Base-by-base conservation (phyloP, 2,797 vertebrate species). In the Protosalanx chinensis region DNA sequence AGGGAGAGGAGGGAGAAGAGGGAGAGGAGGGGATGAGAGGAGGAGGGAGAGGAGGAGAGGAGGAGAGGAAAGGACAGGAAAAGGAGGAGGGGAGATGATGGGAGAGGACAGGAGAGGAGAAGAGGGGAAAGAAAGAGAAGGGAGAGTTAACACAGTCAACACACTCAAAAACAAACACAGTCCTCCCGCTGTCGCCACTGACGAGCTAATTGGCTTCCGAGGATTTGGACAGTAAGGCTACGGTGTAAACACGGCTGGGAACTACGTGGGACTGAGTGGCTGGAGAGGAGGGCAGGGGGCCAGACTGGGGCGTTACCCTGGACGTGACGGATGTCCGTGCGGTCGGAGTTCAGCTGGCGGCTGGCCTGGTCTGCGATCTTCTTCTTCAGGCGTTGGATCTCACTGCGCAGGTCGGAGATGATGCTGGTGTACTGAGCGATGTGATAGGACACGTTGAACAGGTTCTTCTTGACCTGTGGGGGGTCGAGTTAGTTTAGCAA, bases 351-450 rank as follows among this genome's bases (percentile, higher is more conserved):
- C 23, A 78, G 78, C 67, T 89, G 92, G 2, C 84, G 91, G 20
- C 89, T 82, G 0, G 87, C 83, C 83, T 94, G 91, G 5, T 93
- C 87, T 0, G 93, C 85, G 0, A 95, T 94, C 87, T 94, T 96
- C 81, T 92, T 87, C 84, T 95, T 94, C 72, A 96, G 92, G 12
- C 90, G 79, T 77, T 95, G 94, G 76, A 95, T 95, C 87, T 96
- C 96, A 0, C 89, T 87, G 68, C 90, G 92, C 69, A 94, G 90
- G 78, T 96, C 94, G 0, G 95, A 90, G 74, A 95, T 94, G 84
- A 96, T 94, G 88, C 89, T 93, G 64, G 94, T 95, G 87, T 96
- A 95, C 86, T 96, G 95, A 51, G 93, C 94, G 1, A 96, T 94
- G 90, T 93, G 95, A 86, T 95, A 95, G 0, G 95, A 93, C 84